Evolutionary conservation across 2,888 invertebrate species (phyloP), one percentile per base, ranked within the genome.

Genomic region (Cantharis flavilabris): DNA sequence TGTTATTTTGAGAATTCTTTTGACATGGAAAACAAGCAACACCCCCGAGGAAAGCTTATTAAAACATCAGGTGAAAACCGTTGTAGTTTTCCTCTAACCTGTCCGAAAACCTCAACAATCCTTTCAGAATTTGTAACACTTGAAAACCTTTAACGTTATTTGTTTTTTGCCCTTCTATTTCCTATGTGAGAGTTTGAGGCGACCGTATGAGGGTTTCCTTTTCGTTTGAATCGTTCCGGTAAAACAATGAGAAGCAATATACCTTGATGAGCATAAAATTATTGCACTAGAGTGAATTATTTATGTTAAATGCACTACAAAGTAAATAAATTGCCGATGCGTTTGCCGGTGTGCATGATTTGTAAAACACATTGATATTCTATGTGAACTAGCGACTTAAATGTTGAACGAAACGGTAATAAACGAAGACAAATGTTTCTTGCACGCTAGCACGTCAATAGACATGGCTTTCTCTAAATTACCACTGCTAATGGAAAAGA

Each of bases 401-500:
- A 82, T 81, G 82, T 81, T 81, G 82, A 82, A 81, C 82, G 80
- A 80, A 77, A 79, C 80, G 72, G 80, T 80, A 83, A 83, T 83
- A 83, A 83, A 83, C 83, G 83, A 83, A 83, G 83, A 83, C 83
- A 83, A 83, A 83, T 83, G 83, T 83, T 83, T 80, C 81, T 81
- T 76, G 77, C 76, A 69, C 79, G 79, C 75, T 75, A 72, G 75
- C 78, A 73, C 81, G 80, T 79, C 81, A 79, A 80, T 81, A 80
- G 81, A 80, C 79, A 78, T 75, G 75, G 78, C 81, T 81, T 81
- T 76, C 64, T 72, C 63, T 74, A 75, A 78, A 76, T 67, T 67
- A 67, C 65, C 23, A 14, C 23, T 23, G 65, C 26, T 67, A 67
- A 67, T 67, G 26, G 23, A 67, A 67, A 67, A 67, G 23, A 67